phyloP scores from a whole-genome alignment of 2,797 vertebrate species.

The Choloepus didactylus region DNA sequence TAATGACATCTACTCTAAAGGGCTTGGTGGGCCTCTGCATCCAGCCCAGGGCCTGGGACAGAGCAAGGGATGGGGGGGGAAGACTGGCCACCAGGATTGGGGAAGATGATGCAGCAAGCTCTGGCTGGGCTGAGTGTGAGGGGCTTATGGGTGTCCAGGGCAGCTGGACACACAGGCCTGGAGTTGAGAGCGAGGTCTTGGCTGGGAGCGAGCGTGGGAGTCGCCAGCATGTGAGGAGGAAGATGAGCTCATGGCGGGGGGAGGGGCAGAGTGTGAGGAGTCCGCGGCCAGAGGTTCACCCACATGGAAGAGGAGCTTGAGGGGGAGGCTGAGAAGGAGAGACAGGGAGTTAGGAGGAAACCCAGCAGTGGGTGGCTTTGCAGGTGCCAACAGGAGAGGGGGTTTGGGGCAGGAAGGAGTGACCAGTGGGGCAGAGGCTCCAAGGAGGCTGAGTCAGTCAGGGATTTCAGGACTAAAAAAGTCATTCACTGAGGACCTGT shows the following conservation, averaged over 20 bases:
- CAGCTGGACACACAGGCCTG: constrained; percentile 60
- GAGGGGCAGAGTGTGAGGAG: background rate
- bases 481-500: background rate
- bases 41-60: background rate
- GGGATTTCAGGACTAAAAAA: background rate
- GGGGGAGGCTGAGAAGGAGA: background rate
- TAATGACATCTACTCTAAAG: background rate
- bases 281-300: constrained; percentile 17
- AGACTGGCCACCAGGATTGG: background rate
- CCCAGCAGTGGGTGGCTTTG: background rate
- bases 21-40: background rate
- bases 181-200: constrained; percentile 58
- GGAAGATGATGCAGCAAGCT: constrained; percentile 43
- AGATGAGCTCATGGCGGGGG: constrained; percentile 66
- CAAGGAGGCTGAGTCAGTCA: background rate
- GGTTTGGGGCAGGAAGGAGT: background rate
- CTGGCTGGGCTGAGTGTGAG: constrained; percentile 7
- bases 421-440: background rate
- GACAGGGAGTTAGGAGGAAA: background rate
- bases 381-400: background rate
- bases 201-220: constrained; percentile 9
- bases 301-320: constrained; percentile 30
- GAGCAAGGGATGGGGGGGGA: background rate
- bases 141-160: constrained; percentile 41
- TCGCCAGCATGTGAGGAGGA: constrained; percentile 27